These are phyloP conservation scores for Cervus canadensis DNA, from an alignment of 2,113 vertebrate genomes.

Conservation along the genomic window DNA sequence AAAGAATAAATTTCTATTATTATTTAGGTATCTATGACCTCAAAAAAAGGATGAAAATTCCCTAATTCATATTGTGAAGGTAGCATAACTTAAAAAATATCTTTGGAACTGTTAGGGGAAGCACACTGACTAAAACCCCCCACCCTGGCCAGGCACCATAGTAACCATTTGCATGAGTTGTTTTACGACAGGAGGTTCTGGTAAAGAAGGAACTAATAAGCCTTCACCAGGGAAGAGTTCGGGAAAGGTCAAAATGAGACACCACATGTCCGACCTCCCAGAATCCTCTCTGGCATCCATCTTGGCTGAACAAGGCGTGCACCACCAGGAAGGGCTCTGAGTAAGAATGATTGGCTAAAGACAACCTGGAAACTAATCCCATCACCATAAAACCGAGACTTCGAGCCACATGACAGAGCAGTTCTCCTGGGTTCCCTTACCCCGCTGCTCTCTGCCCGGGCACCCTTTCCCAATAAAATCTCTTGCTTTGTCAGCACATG, in stretches of 20 bases:
- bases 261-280: neutral
- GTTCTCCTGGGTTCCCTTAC: neutral
- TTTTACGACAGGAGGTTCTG: neutral
- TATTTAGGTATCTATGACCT: neutral
- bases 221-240: neutral
- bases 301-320: neutral
- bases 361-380: neutral
- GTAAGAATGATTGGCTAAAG: neutral
- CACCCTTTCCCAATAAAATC: neutral
- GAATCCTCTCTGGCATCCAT: neutral
- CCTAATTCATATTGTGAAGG: neutral
- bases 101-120: neutral
- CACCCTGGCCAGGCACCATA: neutral
- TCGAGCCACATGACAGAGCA: neutral
- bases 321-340: neutral
- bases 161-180: neutral
- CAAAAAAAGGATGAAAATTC: neutral
- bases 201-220: neutral
- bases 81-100: neutral
- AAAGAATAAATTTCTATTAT: neutral
- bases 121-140: rapidly evolving
- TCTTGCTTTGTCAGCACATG: neutral
- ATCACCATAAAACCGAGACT: neutral
- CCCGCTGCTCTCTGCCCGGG: rapidly evolving
- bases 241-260: neutral